Base-by-base conservation (phyloP, 2,888 invertebrate species). In the Eupithecia exiguata region DNA sequence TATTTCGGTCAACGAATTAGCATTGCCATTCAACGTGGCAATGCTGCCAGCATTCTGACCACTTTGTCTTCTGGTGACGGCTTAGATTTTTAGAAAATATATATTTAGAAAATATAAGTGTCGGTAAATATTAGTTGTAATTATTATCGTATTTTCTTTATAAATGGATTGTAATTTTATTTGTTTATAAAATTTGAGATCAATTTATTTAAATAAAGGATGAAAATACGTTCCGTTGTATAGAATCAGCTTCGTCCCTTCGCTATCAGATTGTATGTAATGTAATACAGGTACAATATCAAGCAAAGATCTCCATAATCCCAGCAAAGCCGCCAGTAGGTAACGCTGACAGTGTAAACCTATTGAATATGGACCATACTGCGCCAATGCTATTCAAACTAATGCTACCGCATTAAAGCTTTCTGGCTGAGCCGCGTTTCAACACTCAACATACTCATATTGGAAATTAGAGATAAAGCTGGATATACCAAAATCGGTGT, bases 391-490 rank as follows among this genome's bases (percentile, higher is more conserved):
- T 74, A 71, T 77, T 78, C 77, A 73, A 78, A 78, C 76, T 78
- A 80, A 80, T 71, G 78, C 80, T 79, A 77, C 77, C 72, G 76
- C 77, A 79, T 81, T 81, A 82, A 83, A 83, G 84, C 81, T 83
- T 82, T 82, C 77, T 81, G 80, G 80, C 79, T 80, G 78, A 80
- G 61, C 61, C 61, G 30, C 53, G 53, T 21, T 53, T 53, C 53
- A 21, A 61, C 61, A 16, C 30, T 70, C 70, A 63, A 71, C 62
- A 63, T 40, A 12, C 21, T 21, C 25, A 38, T 75, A 70, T 70
- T 72, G 68, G 63, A 68, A 70, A 58, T 68, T 58, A 72, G 43
- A 70, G 63, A 63, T 70, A 63, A 65, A 71, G 16, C n/a, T 38
- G 14, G 10, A 65, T 40, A n/a, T 40, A 25, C 21, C 53, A 35